Base-by-base conservation (phyloP, 2,888 invertebrate genomes). In the Tetramorium bicarinatum region DNA sequence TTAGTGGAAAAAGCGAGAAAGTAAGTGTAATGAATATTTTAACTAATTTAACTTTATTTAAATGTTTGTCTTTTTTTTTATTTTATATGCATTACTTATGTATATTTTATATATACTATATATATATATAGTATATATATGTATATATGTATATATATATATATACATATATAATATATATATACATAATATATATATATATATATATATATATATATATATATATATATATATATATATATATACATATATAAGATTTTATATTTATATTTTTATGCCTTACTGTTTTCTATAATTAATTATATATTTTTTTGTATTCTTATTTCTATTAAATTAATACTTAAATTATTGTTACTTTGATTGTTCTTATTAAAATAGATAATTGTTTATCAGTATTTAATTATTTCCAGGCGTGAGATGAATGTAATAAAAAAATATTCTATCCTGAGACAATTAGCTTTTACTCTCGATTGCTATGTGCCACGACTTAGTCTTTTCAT, bases 401-500 rank as follows among this genome's bases (percentile, higher is more conserved):
- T 61, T 54, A n/a, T 54, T 71, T 82, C 38, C 87, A 96, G 96
- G 71, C 94, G 94, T 87, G 96, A 96, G 93, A 95, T 96, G 56
- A 93, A 94, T 77, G 93, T 94, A 9, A 94, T 96, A 15, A 93
- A 95, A 81, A 93, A 91, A n/a, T 92, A 95, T 38, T 95, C 95
- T 2, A 96, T 96, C 92, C 95, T 96, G 87, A 96, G 96, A 84
- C 97, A 96, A 29, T 95, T 96, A 59, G 95, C 93, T 86, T 95
- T 95, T 92, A 96, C 94, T 18, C 95, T 97, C 92, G 97, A 97
- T 85, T 96, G 97, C 94, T 97, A 97, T 92, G 96, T 96, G 0
- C 96, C 96, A 0, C 96, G 98, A 88, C 95, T 98, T 88, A 96
- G 97, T 49, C 95, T 97, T 67, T 97, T 97, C 92, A 95, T 97